These are phyloP conservation scores for Halesus radiatus DNA, from an alignment of 1,140 invertebrate genomes.

Conservation along the genomic window DNA sequence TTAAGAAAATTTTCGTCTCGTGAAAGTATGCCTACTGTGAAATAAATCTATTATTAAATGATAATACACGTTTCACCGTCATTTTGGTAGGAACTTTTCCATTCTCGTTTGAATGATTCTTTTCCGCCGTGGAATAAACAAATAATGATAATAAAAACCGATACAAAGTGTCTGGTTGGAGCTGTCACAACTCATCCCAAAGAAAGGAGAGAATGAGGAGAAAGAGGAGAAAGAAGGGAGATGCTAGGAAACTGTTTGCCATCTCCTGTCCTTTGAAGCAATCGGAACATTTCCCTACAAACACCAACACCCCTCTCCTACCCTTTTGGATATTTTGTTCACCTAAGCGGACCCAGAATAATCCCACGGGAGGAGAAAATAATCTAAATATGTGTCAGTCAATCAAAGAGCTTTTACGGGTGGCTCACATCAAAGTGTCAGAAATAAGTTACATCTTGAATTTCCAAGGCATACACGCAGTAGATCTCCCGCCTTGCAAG, in stretches of 20 bases:
- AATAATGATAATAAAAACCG: background rate
- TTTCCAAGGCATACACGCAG: conserved; percentile 25
- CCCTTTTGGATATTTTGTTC: conserved; percentile 21
- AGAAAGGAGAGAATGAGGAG: background rate
- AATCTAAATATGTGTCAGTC: conserved; percentile 49
- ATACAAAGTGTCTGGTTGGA: conserved; percentile 11
- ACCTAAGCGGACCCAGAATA: conserved; percentile 17
- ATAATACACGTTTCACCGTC: background rate
- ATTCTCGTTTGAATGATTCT: background rate
- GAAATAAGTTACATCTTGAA: conserved; percentile 48
- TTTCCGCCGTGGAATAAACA: background rate
- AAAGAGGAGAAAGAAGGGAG: too few relatives aligned
- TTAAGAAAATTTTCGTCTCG: background rate
- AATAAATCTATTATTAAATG: background rate
- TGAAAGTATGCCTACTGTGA: background rate
- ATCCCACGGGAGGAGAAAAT: conserved; percentile 40
- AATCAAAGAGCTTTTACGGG: conserved; percentile 44
- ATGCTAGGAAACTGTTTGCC: background rate
- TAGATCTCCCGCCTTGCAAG: conserved; percentile 15
- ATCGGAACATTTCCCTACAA: background rate
- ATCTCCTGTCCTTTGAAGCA: conserved; percentile 16
- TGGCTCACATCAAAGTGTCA: conserved; percentile 48
- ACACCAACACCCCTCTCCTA: background rate
- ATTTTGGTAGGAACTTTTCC: background rate
- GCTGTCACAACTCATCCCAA: conserved; percentile 21